Conservation (phyloP, 2,797 vertebrate genomes). For the Coregonus sp. region DNA sequence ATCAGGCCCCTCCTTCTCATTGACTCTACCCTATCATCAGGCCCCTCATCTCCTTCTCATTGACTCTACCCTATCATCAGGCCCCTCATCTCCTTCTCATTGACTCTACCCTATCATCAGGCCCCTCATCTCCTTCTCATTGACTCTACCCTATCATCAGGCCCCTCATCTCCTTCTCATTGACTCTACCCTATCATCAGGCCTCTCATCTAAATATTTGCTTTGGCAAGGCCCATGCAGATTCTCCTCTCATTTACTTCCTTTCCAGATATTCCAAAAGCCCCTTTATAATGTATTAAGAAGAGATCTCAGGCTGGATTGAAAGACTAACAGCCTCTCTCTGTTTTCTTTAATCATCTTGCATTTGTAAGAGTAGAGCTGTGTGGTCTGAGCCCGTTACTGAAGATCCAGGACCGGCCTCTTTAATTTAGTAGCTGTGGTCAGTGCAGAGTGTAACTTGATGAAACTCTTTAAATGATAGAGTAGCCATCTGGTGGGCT, state of each 20-base stretch:
- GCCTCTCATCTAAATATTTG: conserved; percentile 31
- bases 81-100: no score
- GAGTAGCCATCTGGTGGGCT: conserved; percentile 66
- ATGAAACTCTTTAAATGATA: conserved; percentile 80
- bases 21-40: no score
- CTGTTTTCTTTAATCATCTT: conserved; percentile 67
- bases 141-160: no score
- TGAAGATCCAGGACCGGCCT: conserved; percentile 61
- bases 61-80: no score
- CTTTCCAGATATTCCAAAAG: conserved; percentile 22
- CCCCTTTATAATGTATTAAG: conserved; percentile 56
- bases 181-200: neutral
- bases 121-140: no score
- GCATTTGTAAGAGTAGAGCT: conserved; percentile 56
- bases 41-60: no score
- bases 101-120: no score
- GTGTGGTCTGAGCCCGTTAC: conserved; percentile 61
- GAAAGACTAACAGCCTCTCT: conserved; percentile 61
- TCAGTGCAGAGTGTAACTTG: conserved; percentile 70
- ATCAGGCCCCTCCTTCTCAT: no score
- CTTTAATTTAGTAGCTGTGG: conserved; percentile 79
- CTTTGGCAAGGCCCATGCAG: conserved; percentile 34
- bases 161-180: no score
- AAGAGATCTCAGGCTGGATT: conserved; percentile 43
- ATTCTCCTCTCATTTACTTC: conserved; percentile 48